Evolutionary conservation across 2,797 vertebrate species (phyloP).

Genomic region (Enteromius afrohamiltoni): DNA sequence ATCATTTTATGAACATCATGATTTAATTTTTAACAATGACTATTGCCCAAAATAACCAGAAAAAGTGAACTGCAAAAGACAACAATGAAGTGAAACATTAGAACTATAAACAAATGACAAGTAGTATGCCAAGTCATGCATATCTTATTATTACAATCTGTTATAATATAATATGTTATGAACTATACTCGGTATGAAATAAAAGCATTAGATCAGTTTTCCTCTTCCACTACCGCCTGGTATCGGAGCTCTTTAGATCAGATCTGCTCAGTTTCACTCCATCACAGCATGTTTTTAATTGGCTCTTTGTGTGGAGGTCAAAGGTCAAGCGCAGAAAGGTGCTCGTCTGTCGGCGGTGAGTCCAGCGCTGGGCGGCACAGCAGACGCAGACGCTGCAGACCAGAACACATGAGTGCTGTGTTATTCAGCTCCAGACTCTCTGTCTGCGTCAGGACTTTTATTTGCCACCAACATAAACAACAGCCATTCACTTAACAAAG

Average conservation of each 20-base stretch:
- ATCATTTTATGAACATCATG: too few relatives aligned
- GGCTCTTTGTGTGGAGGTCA: conserved; percentile 43
- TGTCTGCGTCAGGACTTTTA: conserved; percentile 15
- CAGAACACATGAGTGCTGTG: conserved; percentile 13
- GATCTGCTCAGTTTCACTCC: conserved; percentile 4
- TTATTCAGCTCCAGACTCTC: conserved; percentile 23
- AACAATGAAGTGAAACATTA: too few relatives aligned
- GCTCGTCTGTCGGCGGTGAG: conserved; percentile 41
- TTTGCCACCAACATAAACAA: conserved; percentile 16
- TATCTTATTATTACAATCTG: too few relatives aligned
- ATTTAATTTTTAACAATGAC: too few relatives aligned
- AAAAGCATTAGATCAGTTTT: too few relatives aligned
- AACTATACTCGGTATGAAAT: too few relatives aligned
- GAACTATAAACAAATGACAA: too few relatives aligned
- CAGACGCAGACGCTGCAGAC: conserved; percentile 59
- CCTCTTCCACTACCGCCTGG: background rate
- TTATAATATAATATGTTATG: too few relatives aligned
- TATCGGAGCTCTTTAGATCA: background rate
- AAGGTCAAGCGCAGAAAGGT: conserved; percentile 49
- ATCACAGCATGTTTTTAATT: conserved; percentile 12
- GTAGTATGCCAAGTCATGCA: too few relatives aligned
- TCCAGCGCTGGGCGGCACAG: conserved; percentile 67
- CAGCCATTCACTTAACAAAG: background rate
- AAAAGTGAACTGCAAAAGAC: too few relatives aligned
- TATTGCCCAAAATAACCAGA: too few relatives aligned